Base-by-base conservation (phyloP, 2,888 invertebrate genomes). In the Dryococelus australis region DNA sequence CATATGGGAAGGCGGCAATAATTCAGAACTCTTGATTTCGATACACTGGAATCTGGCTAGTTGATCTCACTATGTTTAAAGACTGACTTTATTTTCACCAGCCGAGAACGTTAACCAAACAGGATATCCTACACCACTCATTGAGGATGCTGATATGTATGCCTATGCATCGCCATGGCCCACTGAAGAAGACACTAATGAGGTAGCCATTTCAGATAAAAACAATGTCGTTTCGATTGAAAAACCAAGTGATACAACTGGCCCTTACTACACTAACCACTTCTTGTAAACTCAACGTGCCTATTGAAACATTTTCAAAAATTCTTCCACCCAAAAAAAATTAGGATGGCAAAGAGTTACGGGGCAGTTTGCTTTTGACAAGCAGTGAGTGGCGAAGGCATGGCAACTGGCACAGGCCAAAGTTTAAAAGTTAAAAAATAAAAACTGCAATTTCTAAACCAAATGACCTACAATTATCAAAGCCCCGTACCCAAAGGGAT, bases 341-440 rank as follows among this genome's bases (percentile, higher is more conserved):
- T n/a, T 27, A 80, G 80, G 24, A 0, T 80, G 26, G 12, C 26
- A 80, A 80, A 26, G 13, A 5, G 80, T 10, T 24, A 80, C 4
- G 16, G 80, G 28, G 80, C 80, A 4, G 13, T 12, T 80, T 13
- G n/a, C n/a, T 80, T 16, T 12, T 80, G 8, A 27, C 80, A 20
- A 80, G 80, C 80, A 80, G 26, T 3, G 26, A 80, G 28, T 13
- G 28, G 26, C 80, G 24, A 80, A 80, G 24, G 12, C 2, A 24
- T 79, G 10, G 80, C 80, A 80, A 80, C 12, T 80, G 26, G n/a
- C 24, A 80, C 80, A 80, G 80, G 80, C 80, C 26, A 80, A 80
- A 80, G n/a, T 80, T 27, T 27, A 80, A 80, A 26, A 80, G 80
- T 80, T 80, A 28, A n/a, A n/a, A 80, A 80, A 80, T 80, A 9